Evolutionary conservation across 2,888 invertebrate genomes (phyloP).

Genomic region (Psylliodes chrysocephalus): DNA sequence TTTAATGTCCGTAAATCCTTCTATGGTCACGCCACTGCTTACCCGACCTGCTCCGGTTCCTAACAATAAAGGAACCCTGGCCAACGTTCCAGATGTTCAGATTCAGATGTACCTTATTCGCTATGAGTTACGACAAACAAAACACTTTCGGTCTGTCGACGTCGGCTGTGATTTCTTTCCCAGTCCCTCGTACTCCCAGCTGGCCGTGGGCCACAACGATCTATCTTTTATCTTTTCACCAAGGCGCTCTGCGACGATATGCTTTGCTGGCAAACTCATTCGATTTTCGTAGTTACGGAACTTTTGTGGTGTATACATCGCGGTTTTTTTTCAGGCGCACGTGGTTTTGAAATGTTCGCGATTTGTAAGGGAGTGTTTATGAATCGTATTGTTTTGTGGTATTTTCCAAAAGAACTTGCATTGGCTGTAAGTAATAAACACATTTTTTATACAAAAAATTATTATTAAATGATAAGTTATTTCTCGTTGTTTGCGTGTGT

Average conservation of each 20-base stretch:
- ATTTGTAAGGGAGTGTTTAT: too few species aligned
- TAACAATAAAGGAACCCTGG: conserved; percentile 44
- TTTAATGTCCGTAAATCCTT: too few species aligned
- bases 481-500: too few species aligned
- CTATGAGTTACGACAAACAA: conserved; percentile 31
- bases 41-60: conserved; percentile 36
- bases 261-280: not conserved
- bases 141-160: conserved; percentile 27
- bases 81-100: conserved; percentile 29
- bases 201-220: conserved; percentile 26
- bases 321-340: not conserved
- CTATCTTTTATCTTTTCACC: conserved; percentile 16
- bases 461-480: too few species aligned
- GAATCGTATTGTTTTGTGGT: too few species aligned
- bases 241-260: not conserved
- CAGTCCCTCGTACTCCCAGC: conserved; percentile 32
- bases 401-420: too few species aligned
- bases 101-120: conserved; percentile 47
- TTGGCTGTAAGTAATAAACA: too few species aligned
- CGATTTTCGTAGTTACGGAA: conserved; percentile 4
- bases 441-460: too few species aligned
- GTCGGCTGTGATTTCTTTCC: conserved; percentile 50
- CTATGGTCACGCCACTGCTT: not conserved
- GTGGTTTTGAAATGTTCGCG: not conserved
- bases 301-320: not conserved